A percentile compares a stretch with the other conserved stretches of the same genome.
Evolutionary conservation across 2,888 invertebrate genomes (phyloP).

Genomic region (Mesorhabditis spiculigera): DNA sequence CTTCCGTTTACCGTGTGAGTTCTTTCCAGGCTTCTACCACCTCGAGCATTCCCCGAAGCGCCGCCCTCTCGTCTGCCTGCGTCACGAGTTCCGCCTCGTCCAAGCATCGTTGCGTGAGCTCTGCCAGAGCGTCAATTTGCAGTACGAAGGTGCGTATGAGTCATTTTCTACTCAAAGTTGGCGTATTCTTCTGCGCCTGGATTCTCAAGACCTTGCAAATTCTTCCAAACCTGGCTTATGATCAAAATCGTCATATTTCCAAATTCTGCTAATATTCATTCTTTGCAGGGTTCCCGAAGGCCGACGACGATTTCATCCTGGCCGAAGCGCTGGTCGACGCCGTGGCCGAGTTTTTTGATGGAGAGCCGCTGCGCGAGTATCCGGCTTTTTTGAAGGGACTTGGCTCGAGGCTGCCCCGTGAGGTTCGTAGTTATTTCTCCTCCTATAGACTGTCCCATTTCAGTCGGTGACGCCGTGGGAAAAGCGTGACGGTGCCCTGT

Average conservation of each 20-base stretch:
- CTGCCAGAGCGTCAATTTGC: slow-evolving; percentile 25
- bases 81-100: slow-evolving; percentile 30
- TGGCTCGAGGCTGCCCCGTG: slow-evolving; percentile 18
- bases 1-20: not conserved
- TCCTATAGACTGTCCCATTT: not conserved
- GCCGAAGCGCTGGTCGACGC: slow-evolving; percentile 44
- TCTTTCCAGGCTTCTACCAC: slow-evolving; percentile 13
- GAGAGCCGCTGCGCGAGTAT: slow-evolving; percentile 18
- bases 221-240: not conserved
- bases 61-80: slow-evolving; percentile 33
- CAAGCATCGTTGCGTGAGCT: slow-evolving; percentile 29
- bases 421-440: slow-evolving; percentile 11
- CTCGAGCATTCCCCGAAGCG: slow-evolving; percentile 24
- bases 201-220: not conserved
- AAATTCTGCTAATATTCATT: not conserved
- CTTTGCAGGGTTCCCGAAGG: slow-evolving; percentile 28
- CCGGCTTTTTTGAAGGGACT: slow-evolving; percentile 27
- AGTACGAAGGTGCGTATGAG: slow-evolving; percentile 25
- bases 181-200: not conserved
- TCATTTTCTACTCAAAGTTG: not conserved
- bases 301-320: slow-evolving; percentile 31
- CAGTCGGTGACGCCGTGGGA: slow-evolving; percentile 22
- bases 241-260: no score
- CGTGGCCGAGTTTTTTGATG: slow-evolving; percentile 28
- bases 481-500: slow-evolving; percentile 19